Evolutionary conservation across 2,113 vertebrate species (phyloP).

Genomic region (Dromas ardeola): DNA sequence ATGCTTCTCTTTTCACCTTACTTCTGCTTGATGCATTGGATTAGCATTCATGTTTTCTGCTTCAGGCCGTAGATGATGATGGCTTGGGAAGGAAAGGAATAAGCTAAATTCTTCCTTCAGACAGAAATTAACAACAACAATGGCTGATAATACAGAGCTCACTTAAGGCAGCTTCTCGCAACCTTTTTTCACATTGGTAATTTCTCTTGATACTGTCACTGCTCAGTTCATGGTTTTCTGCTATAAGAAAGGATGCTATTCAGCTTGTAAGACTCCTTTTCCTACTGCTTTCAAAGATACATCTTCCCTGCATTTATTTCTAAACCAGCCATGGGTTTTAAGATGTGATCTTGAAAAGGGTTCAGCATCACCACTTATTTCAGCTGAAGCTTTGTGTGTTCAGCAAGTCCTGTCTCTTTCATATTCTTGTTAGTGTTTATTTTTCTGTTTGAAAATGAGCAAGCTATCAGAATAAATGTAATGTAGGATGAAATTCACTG

Average conservation of each 20-base stretch:
- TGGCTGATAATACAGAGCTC: not conserved
- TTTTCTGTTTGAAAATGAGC: not conserved
- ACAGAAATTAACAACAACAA: not conserved
- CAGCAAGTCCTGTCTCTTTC: not conserved
- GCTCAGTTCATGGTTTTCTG: not conserved
- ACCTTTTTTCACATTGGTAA: not conserved
- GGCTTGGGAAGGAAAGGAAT: not conserved
- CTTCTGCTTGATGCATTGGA: constrained; percentile 4
- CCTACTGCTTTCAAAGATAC: not conserved
- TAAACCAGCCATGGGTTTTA: not conserved
- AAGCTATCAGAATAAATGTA: not conserved
- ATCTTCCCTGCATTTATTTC: not conserved
- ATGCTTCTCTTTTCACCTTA: not conserved
- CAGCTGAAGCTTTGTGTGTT: not conserved
- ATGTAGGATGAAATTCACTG: not conserved
- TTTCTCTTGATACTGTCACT: not conserved
- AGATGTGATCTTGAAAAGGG: not conserved
- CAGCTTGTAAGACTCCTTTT: not conserved
- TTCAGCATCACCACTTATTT: not conserved
- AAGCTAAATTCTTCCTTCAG: not conserved
- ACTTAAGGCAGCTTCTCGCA: not conserved
- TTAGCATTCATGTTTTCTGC: not conserved
- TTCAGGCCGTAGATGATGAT: not conserved
- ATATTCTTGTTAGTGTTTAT: not conserved
- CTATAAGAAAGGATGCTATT: not conserved